phyloP scores from a whole-genome alignment of 1,140 invertebrate genomes.

The Branchinecta lindahli region DNA sequence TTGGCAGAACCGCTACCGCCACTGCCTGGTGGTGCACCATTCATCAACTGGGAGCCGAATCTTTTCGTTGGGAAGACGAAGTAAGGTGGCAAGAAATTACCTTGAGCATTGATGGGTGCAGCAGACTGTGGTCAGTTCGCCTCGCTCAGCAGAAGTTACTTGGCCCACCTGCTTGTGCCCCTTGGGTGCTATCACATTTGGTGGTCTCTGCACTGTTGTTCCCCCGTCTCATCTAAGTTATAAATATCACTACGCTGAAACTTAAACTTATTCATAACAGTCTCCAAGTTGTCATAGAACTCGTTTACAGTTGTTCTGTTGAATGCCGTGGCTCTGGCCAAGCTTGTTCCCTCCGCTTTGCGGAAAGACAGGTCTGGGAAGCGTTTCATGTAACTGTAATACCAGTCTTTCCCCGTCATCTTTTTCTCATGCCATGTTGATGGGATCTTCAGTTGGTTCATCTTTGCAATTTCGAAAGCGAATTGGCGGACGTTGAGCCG shows the following conservation, averaged over 20 bases:
- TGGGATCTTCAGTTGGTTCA: conserved; percentile 5
- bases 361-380: conserved; percentile 29
- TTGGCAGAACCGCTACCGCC: conserved; percentile 27
- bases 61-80: conserved; percentile 27
- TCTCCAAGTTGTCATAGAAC: conserved; percentile 29
- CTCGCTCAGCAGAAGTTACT: conserved; percentile 32
- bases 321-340: conserved; percentile 30
- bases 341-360: conserved; percentile 31
- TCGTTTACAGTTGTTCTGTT: conserved; percentile 28
- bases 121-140: conserved; percentile 32
- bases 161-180: conserved; percentile 31
- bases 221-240: conserved; percentile 33
- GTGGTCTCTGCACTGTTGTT: conserved; percentile 24
- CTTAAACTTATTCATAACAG: conserved; percentile 28
- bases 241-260: conserved; percentile 30
- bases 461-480: conserved; percentile 5
- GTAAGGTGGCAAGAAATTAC: conserved; percentile 27
- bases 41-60: conserved; percentile 16
- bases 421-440: conserved; percentile 26
- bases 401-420: conserved; percentile 31
- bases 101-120: conserved; percentile 28
- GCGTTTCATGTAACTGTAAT: conserved; percentile 30
- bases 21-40: conserved; percentile 27
- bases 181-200: conserved; percentile 28
- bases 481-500: conserved; percentile 7